Percentiles rank a stretch among this genome's conserved stretches.
phyloP scores from a whole-genome alignment of 2,888 invertebrate species.

The Dasysyrphus albostriatus region DNA sequence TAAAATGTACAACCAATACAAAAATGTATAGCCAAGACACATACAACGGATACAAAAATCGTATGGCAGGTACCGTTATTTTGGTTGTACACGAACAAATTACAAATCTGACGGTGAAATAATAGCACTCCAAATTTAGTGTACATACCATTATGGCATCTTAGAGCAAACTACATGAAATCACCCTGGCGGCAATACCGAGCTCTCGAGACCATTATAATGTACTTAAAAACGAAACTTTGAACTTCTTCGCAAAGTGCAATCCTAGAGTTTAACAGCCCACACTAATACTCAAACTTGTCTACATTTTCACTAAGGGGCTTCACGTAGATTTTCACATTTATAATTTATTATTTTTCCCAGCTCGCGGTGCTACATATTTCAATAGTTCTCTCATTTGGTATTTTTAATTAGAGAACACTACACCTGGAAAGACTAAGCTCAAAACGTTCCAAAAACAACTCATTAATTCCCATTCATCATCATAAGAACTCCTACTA shows the following conservation, averaged over 20 bases:
- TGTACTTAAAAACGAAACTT: no score
- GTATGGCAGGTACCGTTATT: no score
- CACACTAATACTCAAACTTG: neutral
- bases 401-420: constrained; percentile 83
- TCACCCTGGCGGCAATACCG: no score
- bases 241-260: neutral
- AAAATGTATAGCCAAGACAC: no score
- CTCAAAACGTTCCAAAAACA: constrained; percentile 45
- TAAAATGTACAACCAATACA: no score
- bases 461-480: constrained; percentile 71
- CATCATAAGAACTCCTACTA: constrained; percentile 39
- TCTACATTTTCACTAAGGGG: neutral
- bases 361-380: neutral
- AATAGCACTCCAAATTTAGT: no score
- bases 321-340: neutral
- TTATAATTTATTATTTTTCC: constrained; percentile 1
- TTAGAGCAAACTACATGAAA: no score
- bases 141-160: no score
- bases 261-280: neutral
- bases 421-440: constrained; percentile 81
- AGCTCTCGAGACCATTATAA: no score
- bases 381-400: constrained; percentile 12
- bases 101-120: no score
- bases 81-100: no score
- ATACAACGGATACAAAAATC: no score